Evolutionary conservation across 1,140 invertebrate species (phyloP), one percentile per base, ranked within the genome.

Genomic region (Aethina tumida): DNA sequence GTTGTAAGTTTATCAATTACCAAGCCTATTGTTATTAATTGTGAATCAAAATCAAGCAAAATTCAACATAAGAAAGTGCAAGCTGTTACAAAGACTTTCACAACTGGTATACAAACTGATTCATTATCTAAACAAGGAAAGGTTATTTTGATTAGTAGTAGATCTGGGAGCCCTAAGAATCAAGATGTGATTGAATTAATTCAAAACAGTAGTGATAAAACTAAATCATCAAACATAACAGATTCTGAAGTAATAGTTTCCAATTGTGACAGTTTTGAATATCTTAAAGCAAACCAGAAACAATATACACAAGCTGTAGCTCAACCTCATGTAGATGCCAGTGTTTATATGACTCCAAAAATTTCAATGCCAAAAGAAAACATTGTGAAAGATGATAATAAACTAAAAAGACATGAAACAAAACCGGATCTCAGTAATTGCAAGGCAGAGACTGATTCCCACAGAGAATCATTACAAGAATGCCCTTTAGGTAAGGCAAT

Each of bases 251-350:
- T 28, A 17, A 18, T 43, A 10, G 31, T 29, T 0, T 52, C 48
- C 10, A 41, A 52, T 27, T 54, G 51, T 31, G 47, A 54, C 29
- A 56, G 54, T 47, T 56, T 54, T 35, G 51, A 56, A 44, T 54
- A 47, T 43, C 20, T 51, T 12, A 21, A 36, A 30, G 19, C 12
- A 10, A n/a, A n/a, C 6, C 7, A 34, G 19, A 10, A 17, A 17
- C 3, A 15, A 30, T 7, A n/a, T n/a, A n/a, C n/a, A n/a, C n/a
- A n/a, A n/a, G n/a, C n/a, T n/a, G n/a, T n/a, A n/a, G n/a, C n/a
- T n/a, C n/a, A 34, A 10, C 7, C 10, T 3, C 18, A 10, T 17
- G 12, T 7, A 34, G n/a, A 17, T 10, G n/a, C 18, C 9, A 10
- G 21, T 20, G 14, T 3, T 19, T 3, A 3, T 17, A 8, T 10